Evolutionary conservation across 92 coral and sea anemone genomes (phyloP).

Genomic region (Desmophyllum pertusum): DNA sequence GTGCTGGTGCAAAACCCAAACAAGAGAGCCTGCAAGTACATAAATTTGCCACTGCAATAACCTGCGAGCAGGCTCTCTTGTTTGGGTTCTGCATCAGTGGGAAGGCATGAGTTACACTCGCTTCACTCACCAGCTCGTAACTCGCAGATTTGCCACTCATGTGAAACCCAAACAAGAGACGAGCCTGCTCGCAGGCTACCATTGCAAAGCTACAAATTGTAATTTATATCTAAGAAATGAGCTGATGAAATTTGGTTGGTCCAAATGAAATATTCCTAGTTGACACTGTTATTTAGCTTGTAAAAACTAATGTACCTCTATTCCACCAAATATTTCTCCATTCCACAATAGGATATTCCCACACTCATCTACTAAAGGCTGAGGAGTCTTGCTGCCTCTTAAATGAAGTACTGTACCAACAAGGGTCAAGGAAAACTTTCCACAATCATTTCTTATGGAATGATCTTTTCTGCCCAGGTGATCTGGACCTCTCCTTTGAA

Average conservation of each 20-base stretch:
- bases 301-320: conserved; percentile 47
- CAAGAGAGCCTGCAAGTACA: too few species aligned
- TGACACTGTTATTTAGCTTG: background rate
- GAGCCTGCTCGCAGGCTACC: too few species aligned
- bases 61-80: too few species aligned
- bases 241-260: background rate
- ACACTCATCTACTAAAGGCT: conserved; percentile 70
- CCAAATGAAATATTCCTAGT: background rate
- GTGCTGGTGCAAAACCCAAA: too few species aligned
- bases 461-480: conserved; percentile 24
- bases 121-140: too few species aligned
- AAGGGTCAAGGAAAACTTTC: conserved; percentile 36
- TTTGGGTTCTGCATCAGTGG: too few species aligned
- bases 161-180: too few species aligned
- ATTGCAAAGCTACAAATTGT: too few species aligned
- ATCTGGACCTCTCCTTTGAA: conserved; percentile 92
- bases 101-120: too few species aligned
- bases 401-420: conserved; percentile 84
- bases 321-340: conserved; percentile 97
- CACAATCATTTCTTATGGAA: conserved; percentile 7
- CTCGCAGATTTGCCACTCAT: too few species aligned
- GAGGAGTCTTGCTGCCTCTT: conserved; percentile 83
- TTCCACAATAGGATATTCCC: conserved; percentile 93
- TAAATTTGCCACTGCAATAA: too few species aligned
- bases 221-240: too few species aligned